phyloP scores from a whole-genome alignment of 1,140 invertebrate genomes.

The Oedothorax gibbosus region DNA sequence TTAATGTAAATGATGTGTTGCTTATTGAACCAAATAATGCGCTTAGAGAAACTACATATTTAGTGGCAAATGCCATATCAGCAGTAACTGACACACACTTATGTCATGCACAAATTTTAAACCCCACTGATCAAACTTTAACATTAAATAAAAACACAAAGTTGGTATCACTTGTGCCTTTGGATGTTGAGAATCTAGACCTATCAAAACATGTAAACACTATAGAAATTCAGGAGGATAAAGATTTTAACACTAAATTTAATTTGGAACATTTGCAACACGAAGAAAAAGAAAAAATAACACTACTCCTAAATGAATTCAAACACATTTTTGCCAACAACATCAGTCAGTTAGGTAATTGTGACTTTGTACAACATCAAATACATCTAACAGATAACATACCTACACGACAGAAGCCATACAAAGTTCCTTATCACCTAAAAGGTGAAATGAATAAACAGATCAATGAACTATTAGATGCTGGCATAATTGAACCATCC shows the following conservation, averaged over 20 bases:
- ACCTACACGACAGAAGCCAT: neutral
- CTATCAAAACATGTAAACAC: no score
- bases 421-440: neutral
- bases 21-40: neutral
- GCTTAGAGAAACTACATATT: neutral
- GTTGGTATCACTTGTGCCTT: no score
- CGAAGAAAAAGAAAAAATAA: neutral
- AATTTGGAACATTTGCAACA: neutral
- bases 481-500: conserved; percentile 66
- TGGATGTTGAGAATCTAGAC: no score
- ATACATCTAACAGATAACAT: conserved; percentile 5
- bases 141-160: no score
- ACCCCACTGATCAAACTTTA: no score
- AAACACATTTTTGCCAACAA: neutral
- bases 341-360: neutral
- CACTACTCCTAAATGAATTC: neutral
- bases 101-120: no score
- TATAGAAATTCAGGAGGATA: no score
- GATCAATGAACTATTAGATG: conserved; percentile 63
- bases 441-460: conserved; percentile 2
- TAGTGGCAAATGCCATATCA: neutral
- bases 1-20: neutral
- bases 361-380: neutral
- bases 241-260: neutral
- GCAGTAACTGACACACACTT: no score